Conservation (phyloP, 2,797 vertebrate species). For the Lacerta agilis region DNA sequence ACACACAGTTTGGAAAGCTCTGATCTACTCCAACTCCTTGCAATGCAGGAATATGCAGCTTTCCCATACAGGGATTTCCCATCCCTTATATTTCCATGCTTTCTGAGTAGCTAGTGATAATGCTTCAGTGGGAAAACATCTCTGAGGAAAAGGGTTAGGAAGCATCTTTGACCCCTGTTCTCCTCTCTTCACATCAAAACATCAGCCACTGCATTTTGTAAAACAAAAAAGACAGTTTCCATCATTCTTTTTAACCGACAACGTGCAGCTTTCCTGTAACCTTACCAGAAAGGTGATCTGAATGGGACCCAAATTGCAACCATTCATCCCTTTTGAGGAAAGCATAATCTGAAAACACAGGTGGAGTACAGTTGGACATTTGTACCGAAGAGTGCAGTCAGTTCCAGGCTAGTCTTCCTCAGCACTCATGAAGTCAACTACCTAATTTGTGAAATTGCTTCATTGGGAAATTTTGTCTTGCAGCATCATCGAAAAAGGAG, state of each 20-base stretch:
- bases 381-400: neutral
- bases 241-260: neutral
- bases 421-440: neutral
- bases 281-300: neutral
- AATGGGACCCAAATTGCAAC: neutral
- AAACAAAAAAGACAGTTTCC: neutral
- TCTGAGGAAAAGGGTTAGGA: neutral
- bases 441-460: conserved; percentile 26
- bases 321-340: neutral
- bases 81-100: no score
- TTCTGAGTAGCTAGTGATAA: no score
- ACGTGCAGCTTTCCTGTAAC: neutral
- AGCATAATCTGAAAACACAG: neutral
- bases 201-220: neutral
- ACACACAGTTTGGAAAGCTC: no score
- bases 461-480: conserved; percentile 54
- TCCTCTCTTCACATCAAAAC: neutral
- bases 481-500: conserved; percentile 96
- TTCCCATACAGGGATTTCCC: no score
- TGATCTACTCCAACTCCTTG: no score
- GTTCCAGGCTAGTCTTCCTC: neutral
- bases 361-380: neutral
- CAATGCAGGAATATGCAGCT: no score
- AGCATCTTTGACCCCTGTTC: neutral
- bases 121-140: neutral